A percentile compares a stretch with the other conserved stretches of the same genome.
These are phyloP conservation scores for Chloroclysta siterata DNA, from an alignment of 2,888 invertebrate genomes.

Conservation along the genomic window DNA sequence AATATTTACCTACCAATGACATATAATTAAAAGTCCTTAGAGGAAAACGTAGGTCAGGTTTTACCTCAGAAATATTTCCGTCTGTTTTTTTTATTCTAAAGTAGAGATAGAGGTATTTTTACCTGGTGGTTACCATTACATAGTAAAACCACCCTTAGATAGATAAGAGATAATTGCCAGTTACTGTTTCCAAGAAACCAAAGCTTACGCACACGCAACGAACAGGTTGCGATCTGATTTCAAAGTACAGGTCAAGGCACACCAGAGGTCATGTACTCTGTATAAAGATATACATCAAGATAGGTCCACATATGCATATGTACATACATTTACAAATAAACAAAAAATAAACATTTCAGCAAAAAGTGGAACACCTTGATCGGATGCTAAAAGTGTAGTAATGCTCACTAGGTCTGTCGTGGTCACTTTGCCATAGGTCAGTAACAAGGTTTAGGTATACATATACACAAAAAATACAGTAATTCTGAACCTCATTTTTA, in stretches of 20 bases:
- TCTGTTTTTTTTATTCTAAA: no score
- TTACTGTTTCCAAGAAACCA: conserved; percentile 1
- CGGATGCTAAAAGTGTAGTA: conserved; percentile 6
- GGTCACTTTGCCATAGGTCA: neutral
- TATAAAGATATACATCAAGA: conserved; percentile 17
- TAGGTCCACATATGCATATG: neutral
- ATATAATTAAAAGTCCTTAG: no score
- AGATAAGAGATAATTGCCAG: neutral
- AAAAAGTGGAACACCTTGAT: conserved; percentile 16
- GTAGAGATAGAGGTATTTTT: no score
- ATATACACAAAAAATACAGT: no score
- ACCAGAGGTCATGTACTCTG: conserved; percentile 18
- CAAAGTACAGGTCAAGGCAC: conserved; percentile 30
- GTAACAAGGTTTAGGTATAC: neutral
- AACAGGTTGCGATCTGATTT: conserved; percentile 32
- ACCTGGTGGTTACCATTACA: no score
- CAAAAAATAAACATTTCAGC: conserved; percentile 13
- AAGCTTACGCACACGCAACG: conserved; percentile 6
- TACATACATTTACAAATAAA: neutral
- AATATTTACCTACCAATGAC: no score
- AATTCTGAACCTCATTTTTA: no score
- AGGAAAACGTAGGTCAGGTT: no score
- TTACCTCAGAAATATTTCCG: no score
- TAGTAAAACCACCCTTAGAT: no score
- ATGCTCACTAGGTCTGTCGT: neutral